Evolutionary conservation across 2,888 invertebrate species (phyloP).

Genomic region (Drosophila demipolita): DNA sequence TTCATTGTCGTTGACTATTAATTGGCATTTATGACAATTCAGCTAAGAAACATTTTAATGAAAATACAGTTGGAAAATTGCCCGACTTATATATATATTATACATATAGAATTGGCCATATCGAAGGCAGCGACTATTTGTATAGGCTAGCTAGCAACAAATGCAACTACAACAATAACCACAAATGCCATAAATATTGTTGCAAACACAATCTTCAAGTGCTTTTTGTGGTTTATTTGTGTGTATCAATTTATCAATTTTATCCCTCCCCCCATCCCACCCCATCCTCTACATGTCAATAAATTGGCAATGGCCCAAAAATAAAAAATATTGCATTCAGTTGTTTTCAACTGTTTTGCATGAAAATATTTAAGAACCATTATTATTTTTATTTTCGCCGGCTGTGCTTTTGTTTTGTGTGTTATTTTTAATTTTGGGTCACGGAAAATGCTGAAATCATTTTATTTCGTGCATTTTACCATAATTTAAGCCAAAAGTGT

Average conservation of each 20-base stretch:
- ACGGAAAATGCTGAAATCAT: slow-evolving; percentile 25
- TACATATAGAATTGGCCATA: slow-evolving; percentile 6
- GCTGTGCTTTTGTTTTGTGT: slow-evolving; percentile 14
- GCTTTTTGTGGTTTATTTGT: slow-evolving; percentile 20
- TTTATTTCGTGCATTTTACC: slow-evolving; percentile 10
- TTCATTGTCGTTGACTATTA: slow-evolving; percentile 17
- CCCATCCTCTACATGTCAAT: not conserved
- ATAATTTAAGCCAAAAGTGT: not conserved
- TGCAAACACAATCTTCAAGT: slow-evolving; percentile 22
- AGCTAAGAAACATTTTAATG: slow-evolving; percentile 5
- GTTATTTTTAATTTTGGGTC: slow-evolving; percentile 35
- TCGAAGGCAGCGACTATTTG: slow-evolving; percentile 34
- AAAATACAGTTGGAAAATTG: slow-evolving; percentile 37
- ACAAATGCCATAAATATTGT: slow-evolving; percentile 32
- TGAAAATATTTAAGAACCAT: slow-evolving; percentile 25
- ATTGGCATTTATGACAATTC: slow-evolving; percentile 17
- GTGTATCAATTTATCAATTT: slow-evolving; percentile 21
- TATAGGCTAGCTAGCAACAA: slow-evolving; percentile 33
- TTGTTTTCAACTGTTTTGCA: slow-evolving; percentile 24
- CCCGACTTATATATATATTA: slow-evolving; percentile 27
- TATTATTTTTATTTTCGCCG: slow-evolving; percentile 8
- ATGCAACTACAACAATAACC: slow-evolving; percentile 3
- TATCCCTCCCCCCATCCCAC: not conserved
- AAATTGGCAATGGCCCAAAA: slow-evolving; percentile 40
- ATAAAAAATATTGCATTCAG: slow-evolving; percentile 19